Conservation (phyloP, 1,140 invertebrate species). For the Drosophila tsacasi region DNA sequence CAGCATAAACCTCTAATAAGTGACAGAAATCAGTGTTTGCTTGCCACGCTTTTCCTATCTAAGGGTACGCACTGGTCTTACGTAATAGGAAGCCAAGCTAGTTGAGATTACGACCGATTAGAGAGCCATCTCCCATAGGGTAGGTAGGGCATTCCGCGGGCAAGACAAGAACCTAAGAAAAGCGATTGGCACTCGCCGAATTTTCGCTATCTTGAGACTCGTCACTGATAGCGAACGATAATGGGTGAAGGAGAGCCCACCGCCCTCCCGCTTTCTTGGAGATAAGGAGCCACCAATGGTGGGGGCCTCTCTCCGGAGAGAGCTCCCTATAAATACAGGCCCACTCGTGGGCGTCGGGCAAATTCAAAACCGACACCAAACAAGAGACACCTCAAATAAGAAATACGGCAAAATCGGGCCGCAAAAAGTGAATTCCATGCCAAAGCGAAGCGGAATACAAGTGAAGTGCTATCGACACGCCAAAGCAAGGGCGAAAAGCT, state of each 20-base stretch:
- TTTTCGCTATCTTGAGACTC: conserved; percentile 30
- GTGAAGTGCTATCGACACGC: conserved; percentile 75
- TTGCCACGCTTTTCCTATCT: conserved; percentile 23
- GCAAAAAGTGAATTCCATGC: conserved; percentile 71
- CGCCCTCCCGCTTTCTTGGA: conserved; percentile 18
- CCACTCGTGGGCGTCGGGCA: conserved; percentile 18
- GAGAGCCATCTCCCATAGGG: neutral
- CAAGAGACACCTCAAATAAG: conserved; percentile 46
- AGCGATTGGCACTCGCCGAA: conserved; percentile 38
- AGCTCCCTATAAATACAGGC: conserved; percentile 61
- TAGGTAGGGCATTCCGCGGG: conserved; percentile 18
- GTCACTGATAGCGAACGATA: conserved; percentile 36
- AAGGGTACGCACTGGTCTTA: conserved; percentile 19
- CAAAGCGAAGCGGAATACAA: conserved; percentile 66
- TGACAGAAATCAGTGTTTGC: neutral
- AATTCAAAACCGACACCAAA: conserved; percentile 57
- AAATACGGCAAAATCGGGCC: conserved; percentile 58
- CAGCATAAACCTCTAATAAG: neutral
- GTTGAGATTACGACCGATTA: conserved; percentile 26
- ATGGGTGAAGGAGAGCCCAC: neutral
- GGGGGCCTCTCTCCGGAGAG: conserved; percentile 15
- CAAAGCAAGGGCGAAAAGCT: conserved; percentile 59
- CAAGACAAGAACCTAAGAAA: conserved; percentile 2
- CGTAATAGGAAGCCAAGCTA: conserved; percentile 11
- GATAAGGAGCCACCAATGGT: conserved; percentile 39